Evolutionary conservation across 2,888 invertebrate species (phyloP).

Genomic region (Cinara cedri): DNA sequence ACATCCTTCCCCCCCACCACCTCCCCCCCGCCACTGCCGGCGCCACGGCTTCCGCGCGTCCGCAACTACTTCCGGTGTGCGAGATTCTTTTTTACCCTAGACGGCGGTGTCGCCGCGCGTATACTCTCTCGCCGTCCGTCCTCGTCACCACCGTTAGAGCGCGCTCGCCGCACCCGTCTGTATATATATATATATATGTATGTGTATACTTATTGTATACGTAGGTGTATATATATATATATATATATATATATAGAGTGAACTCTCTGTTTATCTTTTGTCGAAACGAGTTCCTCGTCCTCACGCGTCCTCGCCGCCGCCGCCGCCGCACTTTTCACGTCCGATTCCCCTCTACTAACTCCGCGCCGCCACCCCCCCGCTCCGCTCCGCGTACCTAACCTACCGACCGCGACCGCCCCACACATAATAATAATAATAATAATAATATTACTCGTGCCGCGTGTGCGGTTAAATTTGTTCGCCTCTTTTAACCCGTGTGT

Average conservation of each 20-base stretch:
- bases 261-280: slow-evolving; percentile 55
- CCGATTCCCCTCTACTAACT: not conserved
- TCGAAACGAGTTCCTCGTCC: slow-evolving; percentile 43
- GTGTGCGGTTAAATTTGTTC: not conserved
- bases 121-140: not conserved
- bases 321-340: not conserved
- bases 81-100: slow-evolving; percentile 30
- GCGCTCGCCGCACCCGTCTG: not conserved
- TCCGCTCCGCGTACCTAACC: no score
- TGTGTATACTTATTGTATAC: no score
- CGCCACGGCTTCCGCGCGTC: not conserved
- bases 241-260: no score
- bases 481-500: not conserved
- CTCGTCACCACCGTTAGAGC: not conserved
- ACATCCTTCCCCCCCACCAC: slow-evolving; percentile 39
- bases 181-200: no score
- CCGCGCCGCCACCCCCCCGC: no score
- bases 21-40: not conserved
- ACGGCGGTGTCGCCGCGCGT: no score
- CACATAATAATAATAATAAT: no score
- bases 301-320: not conserved
- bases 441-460: no score
- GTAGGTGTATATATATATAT: no score
- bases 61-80: slow-evolving; percentile 44
- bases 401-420: not conserved